Evolutionary conservation across 2,797 vertebrate genomes (phyloP), one percentile per base, ranked within the genome.

Genomic region (Sphenodon punctatus): DNA sequence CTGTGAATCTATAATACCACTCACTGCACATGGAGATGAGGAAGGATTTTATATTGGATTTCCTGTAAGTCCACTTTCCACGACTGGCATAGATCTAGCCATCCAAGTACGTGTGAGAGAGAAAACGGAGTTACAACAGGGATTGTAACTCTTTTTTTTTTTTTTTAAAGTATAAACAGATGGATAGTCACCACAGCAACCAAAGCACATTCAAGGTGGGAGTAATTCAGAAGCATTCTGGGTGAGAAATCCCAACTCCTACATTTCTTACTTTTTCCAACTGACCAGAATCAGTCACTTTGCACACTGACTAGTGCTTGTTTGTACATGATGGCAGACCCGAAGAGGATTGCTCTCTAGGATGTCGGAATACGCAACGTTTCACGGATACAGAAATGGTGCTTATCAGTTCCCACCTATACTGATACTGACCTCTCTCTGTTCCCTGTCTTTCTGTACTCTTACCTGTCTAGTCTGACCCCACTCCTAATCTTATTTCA

Each of bases 141-240:
- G n/a, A n/a, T n/a, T n/a, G n/a, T n/a, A n/a, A n/a, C n/a, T n/a
- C n/a, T n/a, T n/a, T n/a, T n/a, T n/a, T n/a, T n/a, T n/a, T n/a
- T n/a, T n/a, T n/a, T n/a, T n/a, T n/a, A 88, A 82, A 75, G 75
- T 81, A 87, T 83, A 77, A 91, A 77, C 70, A 87, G 86, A 86
- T 84, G 86, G 84, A 87, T 79, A 85, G 87, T 92, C 88, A 88
- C 90, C 84, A 88, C 89, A 93, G 84, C 88, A 92, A 91, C 88
- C 80, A 89, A 87, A 53, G 91, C 46, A 75, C 80, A 67, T 61
- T 14, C 45, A 66, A 10, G 13, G 66, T 46, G 49, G 65, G 86
- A 73, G 82, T 56, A 84, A 68, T 53, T 59, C 45, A 38, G 84
- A 70, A 90, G 70, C 67, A 17, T 72, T 80, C 69, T 1, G 4